A percentile compares a stretch with the other conserved stretches of the same genome.
Conservation (phyloP, 2,797 vertebrate species). For the Lutjanus campechanus region DNA sequence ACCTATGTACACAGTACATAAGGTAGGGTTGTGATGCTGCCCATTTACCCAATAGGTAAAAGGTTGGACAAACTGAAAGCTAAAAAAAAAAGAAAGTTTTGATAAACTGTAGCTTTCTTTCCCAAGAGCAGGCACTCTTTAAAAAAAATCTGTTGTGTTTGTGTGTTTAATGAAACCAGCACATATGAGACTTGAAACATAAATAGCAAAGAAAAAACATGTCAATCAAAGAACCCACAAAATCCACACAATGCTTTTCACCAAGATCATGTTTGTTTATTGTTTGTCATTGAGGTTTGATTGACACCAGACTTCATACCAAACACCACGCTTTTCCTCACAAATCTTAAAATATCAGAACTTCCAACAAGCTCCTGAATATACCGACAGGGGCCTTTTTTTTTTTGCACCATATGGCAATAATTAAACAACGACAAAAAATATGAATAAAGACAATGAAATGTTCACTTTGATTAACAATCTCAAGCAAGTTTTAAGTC, state of each 20-base stretch:
- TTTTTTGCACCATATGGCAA: neutral
- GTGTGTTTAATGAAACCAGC: no score
- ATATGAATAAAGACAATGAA: neutral
- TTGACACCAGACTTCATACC: neutral
- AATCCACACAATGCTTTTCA: neutral
- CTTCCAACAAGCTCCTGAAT: neutral
- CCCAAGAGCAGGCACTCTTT: neutral
- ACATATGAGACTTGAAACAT: neutral
- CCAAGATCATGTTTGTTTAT: neutral
- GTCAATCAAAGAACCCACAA: neutral
- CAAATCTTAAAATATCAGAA: neutral
- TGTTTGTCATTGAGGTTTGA: conserved; percentile 1
- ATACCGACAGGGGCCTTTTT: neutral
- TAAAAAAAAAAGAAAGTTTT: no score
- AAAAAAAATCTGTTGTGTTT: neutral
- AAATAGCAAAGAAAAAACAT: neutral
- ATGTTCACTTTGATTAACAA: neutral
- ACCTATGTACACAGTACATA: no score
- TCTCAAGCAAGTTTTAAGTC: neutral
- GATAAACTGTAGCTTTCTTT: neutral
- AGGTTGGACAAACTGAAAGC: no score
- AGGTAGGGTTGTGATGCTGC: no score
- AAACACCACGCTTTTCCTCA: neutral
- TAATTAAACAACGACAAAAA: neutral
- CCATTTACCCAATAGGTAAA: no score